Base-by-base conservation (phyloP, 2,888 invertebrate species). In the Hipparchia sbordonii region DNA sequence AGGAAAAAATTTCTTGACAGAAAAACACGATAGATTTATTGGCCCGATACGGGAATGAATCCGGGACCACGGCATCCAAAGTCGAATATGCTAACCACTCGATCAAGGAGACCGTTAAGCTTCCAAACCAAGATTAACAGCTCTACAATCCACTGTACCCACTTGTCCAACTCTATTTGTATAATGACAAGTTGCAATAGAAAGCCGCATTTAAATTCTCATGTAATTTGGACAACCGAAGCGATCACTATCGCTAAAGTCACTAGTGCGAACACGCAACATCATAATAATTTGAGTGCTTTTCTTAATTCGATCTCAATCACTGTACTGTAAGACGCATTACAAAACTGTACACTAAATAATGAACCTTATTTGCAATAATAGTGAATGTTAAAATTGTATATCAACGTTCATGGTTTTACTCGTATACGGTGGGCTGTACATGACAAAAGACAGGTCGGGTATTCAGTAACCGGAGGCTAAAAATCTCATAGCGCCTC, bases 401-500 rank as follows among this genome's bases (percentile, higher is more conserved):
- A 2, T 65, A 51, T 6, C 6, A 12, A 33, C 7, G 2, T 52
- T 51, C 0, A 12, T 9, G 52, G 10, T 67, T 57, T 45, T 2
- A 56, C 12, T 7, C 1, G 39, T n/a, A 9, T 23, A 45, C 10
- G 13, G 56, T 10, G n/a, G 23, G 33, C 33, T 68, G 68, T 68
- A 60, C 59, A 59, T 59, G 68, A 68, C 8, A 59, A 68, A 68
- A 60, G 57, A 60, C 59, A 60, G 59, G 45, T 23, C 46, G 46
- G 68, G 6, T 48, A 23, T 23, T 7, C 65, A 52, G 65, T 69
- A 60, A 72, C 62, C 73, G 67, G 54, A 70, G 73, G 73, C 70
- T 13, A 73, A 73, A 70, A 60, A 59, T 68, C 60, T 67, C 70
- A 66, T 67, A 73, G 70, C 73, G 70, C 67, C 73, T 73, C 73